Conservation (phyloP, 2,113 vertebrate genomes). For the Oryzias curvinotus region DNA sequence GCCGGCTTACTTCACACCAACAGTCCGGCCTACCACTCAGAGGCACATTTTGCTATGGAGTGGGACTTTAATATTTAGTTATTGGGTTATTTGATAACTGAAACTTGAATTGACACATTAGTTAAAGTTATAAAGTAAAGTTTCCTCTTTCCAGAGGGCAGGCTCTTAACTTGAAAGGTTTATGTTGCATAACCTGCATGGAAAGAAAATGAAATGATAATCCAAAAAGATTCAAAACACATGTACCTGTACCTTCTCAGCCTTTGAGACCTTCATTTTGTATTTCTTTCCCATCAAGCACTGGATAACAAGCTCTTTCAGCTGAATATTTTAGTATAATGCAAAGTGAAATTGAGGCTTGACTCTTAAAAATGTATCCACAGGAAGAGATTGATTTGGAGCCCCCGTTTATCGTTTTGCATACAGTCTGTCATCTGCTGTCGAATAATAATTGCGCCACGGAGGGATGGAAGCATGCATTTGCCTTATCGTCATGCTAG, state of each 20-base stretch:
- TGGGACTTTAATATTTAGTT: too few species aligned
- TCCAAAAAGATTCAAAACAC: background rate
- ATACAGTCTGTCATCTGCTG: constrained; percentile 1
- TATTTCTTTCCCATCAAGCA: constrained; percentile 1
- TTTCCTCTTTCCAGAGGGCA: too few species aligned
- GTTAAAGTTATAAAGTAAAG: too few species aligned
- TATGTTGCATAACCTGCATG: background rate
- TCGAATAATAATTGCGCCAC: background rate
- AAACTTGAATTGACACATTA: too few species aligned
- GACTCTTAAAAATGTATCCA: background rate
- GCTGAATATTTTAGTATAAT: constrained; percentile 1
- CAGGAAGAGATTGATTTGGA: background rate
- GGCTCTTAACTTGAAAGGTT: too few species aligned
- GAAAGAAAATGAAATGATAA: constrained; percentile 4
- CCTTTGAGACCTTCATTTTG: constrained; percentile 1
- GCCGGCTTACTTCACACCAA: too few species aligned
- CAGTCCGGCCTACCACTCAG: too few species aligned
- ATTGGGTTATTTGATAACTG: too few species aligned
- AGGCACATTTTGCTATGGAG: too few species aligned
- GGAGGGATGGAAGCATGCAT: constrained; percentile 2
- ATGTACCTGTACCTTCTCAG: background rate
- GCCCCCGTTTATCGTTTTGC: background rate
- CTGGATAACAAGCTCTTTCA: background rate
- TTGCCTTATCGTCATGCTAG: constrained; percentile 7
- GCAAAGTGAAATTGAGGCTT: background rate